Percentiles rank a stretch among this genome's conserved stretches.
Evolutionary conservation across 2,888 invertebrate species (phyloP).

Genomic region (Mylabris sibirica): DNA sequence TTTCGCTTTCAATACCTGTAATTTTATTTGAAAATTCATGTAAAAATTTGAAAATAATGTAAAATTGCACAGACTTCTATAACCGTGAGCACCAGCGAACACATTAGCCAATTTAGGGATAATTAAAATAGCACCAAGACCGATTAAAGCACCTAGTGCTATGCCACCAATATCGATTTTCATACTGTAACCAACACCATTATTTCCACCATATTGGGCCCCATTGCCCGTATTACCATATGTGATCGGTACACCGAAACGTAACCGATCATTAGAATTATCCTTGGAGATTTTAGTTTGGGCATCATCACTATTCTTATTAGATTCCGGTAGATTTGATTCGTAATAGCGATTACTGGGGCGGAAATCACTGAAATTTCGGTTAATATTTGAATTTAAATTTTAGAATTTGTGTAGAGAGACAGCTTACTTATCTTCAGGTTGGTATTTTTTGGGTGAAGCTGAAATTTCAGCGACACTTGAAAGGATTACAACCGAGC

Average conservation of each 20-base stretch:
- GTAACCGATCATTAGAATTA: conserved; percentile 58
- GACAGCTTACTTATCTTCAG: conserved; percentile 50
- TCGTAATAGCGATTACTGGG: conserved; percentile 61
- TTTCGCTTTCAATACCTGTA: conserved; percentile 56
- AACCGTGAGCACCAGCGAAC: conserved; percentile 71
- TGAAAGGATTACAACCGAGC: conserved; percentile 16
- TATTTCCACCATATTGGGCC: conserved; percentile 56
- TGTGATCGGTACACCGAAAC: conserved; percentile 64
- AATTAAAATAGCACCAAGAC: conserved; percentile 81
- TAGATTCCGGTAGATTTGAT: conserved; percentile 43
- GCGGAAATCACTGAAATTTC: conserved; percentile 56
- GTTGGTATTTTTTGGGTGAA: conserved; percentile 53
- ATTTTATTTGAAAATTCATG: conserved; percentile 16
- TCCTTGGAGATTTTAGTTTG: conserved; percentile 47
- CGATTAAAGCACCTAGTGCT: conserved; percentile 79
- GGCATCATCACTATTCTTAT: conserved; percentile 30
- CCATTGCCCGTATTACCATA: conserved; percentile 63
- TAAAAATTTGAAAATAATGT: background rate
- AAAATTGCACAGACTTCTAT: conserved; percentile 67
- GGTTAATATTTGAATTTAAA: conserved; percentile 21
- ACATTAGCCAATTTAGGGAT: conserved; percentile 80
- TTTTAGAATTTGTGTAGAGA: background rate
- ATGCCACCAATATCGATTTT: conserved; percentile 85
- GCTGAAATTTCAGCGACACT: conserved; percentile 32
- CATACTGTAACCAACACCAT: conserved; percentile 67